Percentiles rank a stretch among this genome's conserved stretches.
phyloP scores from a whole-genome alignment of 2,888 invertebrate species.

The Brachycybe producta region DNA sequence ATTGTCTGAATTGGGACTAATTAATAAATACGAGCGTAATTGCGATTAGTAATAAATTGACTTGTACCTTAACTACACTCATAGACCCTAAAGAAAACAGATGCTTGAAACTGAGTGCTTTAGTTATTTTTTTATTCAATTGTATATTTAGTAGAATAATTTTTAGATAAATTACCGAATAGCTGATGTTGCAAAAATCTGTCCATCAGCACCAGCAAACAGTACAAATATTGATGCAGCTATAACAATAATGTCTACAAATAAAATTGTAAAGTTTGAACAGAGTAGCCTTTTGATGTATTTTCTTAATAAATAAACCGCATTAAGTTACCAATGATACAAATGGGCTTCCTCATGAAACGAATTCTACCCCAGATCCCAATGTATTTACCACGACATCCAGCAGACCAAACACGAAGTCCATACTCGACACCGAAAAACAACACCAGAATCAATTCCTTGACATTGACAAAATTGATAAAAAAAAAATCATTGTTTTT shows the following conservation, averaged over 20 bases:
- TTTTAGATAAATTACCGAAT: no score
- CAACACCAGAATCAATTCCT: conserved; percentile 68
- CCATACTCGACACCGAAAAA: conserved; percentile 69
- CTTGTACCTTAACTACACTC: no score
- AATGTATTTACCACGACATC: conserved; percentile 71
- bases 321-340: conserved; percentile 63
- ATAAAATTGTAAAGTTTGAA: conserved; percentile 8
- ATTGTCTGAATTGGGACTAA: no score
- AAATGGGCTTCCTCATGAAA: conserved; percentile 69
- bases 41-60: no score
- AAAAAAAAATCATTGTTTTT: neutral
- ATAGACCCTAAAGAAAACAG: no score
- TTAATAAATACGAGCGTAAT: no score
- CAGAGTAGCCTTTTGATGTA: no score
- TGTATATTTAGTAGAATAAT: no score
- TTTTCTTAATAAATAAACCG: no score
- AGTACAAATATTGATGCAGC: conserved; percentile 66
- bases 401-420: conserved; percentile 67
- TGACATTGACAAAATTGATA: conserved; percentile 5
- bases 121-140: no score
- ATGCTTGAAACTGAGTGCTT: no score
- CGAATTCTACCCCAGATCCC: conserved; percentile 59
- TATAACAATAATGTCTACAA: conserved; percentile 66
- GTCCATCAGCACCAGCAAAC: conserved; percentile 65
- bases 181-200: conserved; percentile 72